Percentiles rank a stretch among this genome's conserved stretches.
Conservation (phyloP, 2,113 vertebrate species). For the Haliaeetus leucogaster region DNA sequence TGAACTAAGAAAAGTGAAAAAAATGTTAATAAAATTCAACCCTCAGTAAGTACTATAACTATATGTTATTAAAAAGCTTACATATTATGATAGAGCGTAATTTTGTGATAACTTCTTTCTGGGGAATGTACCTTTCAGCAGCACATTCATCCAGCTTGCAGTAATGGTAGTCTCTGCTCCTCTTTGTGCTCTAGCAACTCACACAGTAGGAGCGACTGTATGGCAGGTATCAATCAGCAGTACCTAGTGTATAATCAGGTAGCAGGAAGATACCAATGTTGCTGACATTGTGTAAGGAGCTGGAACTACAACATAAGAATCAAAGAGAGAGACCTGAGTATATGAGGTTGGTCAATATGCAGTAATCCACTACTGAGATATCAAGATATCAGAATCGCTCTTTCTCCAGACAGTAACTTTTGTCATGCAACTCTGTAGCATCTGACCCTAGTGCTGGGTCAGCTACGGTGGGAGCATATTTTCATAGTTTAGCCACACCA, state of each 20-base stretch:
- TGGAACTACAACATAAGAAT: neutral
- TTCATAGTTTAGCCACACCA: neutral
- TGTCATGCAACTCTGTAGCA: neutral
- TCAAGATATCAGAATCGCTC: neutral
- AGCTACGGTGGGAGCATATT: neutral
- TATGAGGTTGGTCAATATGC: neutral
- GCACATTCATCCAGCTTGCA: neutral
- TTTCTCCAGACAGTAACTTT: neutral
- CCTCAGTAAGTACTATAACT: slow-evolving; percentile 18
- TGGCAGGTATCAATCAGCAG: neutral
- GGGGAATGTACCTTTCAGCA: neutral
- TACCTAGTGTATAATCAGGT: neutral
- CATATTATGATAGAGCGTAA: accelerated
- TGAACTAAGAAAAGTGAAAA: neutral
- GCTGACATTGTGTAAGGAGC: neutral
- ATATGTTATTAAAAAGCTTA: neutral
- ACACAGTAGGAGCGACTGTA: neutral
- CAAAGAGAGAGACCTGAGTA: neutral
- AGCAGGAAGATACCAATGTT: neutral
- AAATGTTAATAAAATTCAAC: neutral
- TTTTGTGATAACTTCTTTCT: neutral
- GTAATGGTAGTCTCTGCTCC: neutral
- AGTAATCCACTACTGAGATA: neutral
- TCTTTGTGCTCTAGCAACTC: neutral
- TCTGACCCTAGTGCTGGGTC: neutral